Base-by-base conservation (phyloP, 2,888 invertebrate species). In the Drosophila suboccidentalis region DNA sequence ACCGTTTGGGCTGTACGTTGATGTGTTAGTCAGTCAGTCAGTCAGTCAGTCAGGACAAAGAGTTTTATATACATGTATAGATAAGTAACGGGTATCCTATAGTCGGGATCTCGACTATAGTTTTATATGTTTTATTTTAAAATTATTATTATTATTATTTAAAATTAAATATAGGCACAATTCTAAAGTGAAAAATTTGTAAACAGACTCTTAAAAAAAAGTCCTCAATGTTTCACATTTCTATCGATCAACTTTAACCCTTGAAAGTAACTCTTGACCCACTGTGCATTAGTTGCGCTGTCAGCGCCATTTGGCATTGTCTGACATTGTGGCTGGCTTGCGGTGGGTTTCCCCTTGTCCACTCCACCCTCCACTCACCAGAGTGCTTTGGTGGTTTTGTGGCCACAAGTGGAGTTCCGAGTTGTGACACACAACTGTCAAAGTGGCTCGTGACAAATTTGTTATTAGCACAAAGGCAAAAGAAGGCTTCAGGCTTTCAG, bases 381-480 rank as follows among this genome's bases (percentile, higher is more conserved):
- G 11, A 4, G 39, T 36, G 29, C 50, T 38, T 60, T 54, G 43
- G 60, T 65, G 64, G 80, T 34, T 60, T 54, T 80, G 67, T 57
- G 81, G 71, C 69, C 62, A 58, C 47, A 70, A 69, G 61, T 70
- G 73, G 59, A 55, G 62, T 67, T 47, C 58, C 29, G 55, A 65
- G 66, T 64, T 86, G 71, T 86, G 89, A 89, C 89, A 85, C 84
- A 85, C 81, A 85, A 85, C 81, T 91, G 91, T 86, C 90, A 90
- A 82, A 90, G 83, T 83, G 86, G 75, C 78, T 80, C 86, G 90
- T 90, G 83, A 89, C 90, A 91, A 90, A 90, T 88, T 90, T 77
- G 72, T 80, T 90, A 82, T 87, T 87, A 83, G 84, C 74, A 50
- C 60, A 58, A 54, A 60, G 71, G 64, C 73, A 66, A 64, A 69